Conservation (phyloP, 2,113 vertebrate species). For the Phrynocephalus versicolor region DNA sequence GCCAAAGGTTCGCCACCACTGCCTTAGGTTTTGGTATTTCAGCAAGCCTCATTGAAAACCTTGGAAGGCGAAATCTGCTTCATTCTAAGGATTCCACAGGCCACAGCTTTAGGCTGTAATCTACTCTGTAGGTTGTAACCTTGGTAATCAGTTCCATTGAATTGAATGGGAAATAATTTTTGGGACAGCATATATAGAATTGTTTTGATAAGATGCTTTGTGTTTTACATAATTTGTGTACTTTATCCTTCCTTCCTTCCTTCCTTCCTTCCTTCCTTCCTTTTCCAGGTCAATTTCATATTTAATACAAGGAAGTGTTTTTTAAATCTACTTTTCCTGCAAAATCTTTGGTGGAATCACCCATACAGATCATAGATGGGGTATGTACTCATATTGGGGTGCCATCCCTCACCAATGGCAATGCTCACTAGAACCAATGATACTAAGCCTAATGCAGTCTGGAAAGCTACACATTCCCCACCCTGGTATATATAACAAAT, state of each 20-base stretch:
- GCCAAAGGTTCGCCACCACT: no score
- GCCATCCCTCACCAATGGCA: neutral
- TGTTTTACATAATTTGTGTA: neutral
- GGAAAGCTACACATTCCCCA: neutral
- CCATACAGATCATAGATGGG: neutral
- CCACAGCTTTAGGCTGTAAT: neutral
- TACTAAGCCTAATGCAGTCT: neutral
- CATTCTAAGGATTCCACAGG: neutral
- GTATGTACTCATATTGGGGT: neutral
- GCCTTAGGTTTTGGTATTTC: no score
- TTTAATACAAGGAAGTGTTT: conserved; percentile 13
- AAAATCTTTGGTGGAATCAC: neutral
- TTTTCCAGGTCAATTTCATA: neutral
- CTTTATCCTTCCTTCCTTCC: neutral
- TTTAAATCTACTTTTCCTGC: conserved; percentile 22
- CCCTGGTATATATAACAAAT: no score
- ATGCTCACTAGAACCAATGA: neutral
- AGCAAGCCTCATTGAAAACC: neutral
- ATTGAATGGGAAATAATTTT: neutral
- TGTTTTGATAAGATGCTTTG: neutral
- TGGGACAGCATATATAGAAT: neutral
- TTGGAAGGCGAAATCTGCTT: neutral
- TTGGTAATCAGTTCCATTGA: neutral
- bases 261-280: no score
- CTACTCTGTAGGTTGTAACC: neutral